A percentile compares a stretch with the other conserved stretches of the same genome.
Conservation (phyloP, 2,888 invertebrate species). For the Ennomos erosarius region DNA sequence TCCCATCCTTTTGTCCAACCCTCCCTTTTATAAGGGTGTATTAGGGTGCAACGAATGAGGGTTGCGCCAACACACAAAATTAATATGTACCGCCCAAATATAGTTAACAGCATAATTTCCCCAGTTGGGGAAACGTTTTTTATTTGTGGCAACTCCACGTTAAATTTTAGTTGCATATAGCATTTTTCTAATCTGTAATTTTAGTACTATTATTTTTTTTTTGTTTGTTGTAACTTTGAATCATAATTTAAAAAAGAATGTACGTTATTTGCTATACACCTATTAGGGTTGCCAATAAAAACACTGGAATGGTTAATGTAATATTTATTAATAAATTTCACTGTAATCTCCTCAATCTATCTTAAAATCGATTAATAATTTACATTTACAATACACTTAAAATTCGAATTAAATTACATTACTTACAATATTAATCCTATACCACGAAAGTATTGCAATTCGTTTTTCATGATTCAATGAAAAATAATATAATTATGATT, state of each 20-base stretch:
- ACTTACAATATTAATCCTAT: conserved; percentile 68
- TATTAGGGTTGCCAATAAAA: conserved; percentile 37
- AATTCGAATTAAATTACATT: conserved; percentile 64
- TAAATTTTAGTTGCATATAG: too few species aligned
- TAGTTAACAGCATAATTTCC: conserved; percentile 70
- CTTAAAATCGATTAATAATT: conserved; percentile 80
- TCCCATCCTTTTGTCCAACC: conserved; percentile 76
- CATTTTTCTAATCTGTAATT: too few species aligned
- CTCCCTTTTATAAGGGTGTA: conserved; percentile 52
- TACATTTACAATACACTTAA: conserved; percentile 83
- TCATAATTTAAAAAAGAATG: too few species aligned
- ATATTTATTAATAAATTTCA: conserved; percentile 85
- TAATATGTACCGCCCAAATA: conserved; percentile 78
- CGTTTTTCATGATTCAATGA: conserved; percentile 57
- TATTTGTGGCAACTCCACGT: conserved; percentile 23
- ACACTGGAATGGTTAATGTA: conserved; percentile 76
- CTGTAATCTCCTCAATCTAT: conserved; percentile 82
- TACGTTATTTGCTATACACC: too few species aligned
- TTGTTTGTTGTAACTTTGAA: too few species aligned
- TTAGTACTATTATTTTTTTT: too few species aligned
- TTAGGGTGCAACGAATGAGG: conserved; percentile 39
- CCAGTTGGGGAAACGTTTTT: conserved; percentile 47
- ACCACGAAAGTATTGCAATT: conserved; percentile 78
- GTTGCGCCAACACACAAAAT: conserved; percentile 72
- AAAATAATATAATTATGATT: conserved; percentile 46